A percentile compares a stretch with the other conserved stretches of the same genome.
These are phyloP conservation scores for Trachelus tabidus DNA, from an alignment of 2,888 invertebrate genomes.

Conservation along the genomic window DNA sequence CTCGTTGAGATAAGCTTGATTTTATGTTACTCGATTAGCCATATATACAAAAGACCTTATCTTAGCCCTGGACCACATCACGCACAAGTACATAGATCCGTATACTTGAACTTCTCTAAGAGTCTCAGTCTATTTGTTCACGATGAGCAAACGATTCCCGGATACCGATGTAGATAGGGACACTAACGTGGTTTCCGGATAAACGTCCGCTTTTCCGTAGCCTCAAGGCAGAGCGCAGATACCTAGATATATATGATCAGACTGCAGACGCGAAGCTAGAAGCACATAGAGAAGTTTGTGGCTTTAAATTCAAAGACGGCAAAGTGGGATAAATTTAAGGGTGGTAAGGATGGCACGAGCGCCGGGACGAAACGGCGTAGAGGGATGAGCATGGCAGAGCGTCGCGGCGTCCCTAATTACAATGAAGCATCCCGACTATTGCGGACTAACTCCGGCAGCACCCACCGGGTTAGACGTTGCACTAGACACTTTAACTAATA, in stretches of 20 bases:
- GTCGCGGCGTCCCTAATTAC: conserved; percentile 43
- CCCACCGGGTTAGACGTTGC: conserved; percentile 1
- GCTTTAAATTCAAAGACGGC: not conserved
- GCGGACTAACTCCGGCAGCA: conserved; percentile 19
- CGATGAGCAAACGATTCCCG: conserved; percentile 41
- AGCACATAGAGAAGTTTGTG: not conserved
- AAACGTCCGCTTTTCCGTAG: conserved; percentile 33
- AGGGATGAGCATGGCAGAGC: conserved; percentile 5
- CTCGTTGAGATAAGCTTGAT: not conserved
- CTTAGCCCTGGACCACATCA: not conserved
- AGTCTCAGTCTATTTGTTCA: conserved; percentile 47
- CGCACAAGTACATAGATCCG: not conserved
- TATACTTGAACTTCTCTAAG: conserved; percentile 27
- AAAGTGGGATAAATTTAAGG: conserved; percentile 42
- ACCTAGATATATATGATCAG: conserved; percentile 10
- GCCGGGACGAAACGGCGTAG: not conserved
- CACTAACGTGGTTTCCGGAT: conserved; percentile 38
- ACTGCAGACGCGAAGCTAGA: conserved; percentile 7
- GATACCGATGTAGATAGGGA: conserved; percentile 24
- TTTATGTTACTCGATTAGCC: not conserved
- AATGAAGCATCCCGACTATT: conserved; percentile 41
- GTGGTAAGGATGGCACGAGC: not conserved
- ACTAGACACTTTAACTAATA: not conserved
- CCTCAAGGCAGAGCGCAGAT: conserved; percentile 8
- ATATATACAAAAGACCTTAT: not conserved